These are phyloP conservation scores for Trichogramma pretiosum DNA, from an alignment of 1,140 invertebrate species.

Conservation along the genomic window DNA sequence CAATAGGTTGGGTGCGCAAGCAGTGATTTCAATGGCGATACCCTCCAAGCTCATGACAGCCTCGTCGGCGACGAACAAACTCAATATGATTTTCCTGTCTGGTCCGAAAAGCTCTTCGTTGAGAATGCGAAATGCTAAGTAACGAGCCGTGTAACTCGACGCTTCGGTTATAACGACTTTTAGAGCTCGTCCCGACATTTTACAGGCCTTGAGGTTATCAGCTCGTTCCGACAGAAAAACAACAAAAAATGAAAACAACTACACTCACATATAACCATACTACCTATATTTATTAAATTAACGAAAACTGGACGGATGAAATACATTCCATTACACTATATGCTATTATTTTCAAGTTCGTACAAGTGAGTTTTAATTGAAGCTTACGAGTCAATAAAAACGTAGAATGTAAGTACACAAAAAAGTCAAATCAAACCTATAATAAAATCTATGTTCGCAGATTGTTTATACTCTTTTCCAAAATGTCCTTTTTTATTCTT, in stretches of 20 bases:
- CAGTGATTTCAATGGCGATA: conserved; percentile 17
- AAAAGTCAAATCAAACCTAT: background rate
- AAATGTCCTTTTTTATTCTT: conserved; percentile 83
- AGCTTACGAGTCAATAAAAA: too few relatives aligned
- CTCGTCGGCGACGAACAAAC: conserved; percentile 4
- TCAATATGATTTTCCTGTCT: conserved; percentile 12
- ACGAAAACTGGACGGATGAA: too few relatives aligned
- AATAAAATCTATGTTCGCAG: conserved; percentile 53
- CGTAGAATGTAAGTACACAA: too few relatives aligned
- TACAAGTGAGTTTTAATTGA: too few relatives aligned
- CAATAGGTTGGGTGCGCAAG: conserved; percentile 11
- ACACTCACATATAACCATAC: too few relatives aligned
- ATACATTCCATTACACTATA: too few relatives aligned
- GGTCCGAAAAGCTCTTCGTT: conserved; percentile 15
- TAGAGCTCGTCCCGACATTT: too few relatives aligned
- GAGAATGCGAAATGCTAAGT: conserved; percentile 13
- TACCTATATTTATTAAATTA: too few relatives aligned
- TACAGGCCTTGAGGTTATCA: too few relatives aligned
- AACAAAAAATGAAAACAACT: too few relatives aligned
- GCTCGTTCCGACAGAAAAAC: too few relatives aligned
- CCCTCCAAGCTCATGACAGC: conserved; percentile 13
- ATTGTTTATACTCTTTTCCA: conserved; percentile 86
- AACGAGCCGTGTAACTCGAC: conserved; percentile 7
- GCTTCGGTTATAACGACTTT: conserved; percentile 19
- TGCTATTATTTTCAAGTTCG: too few relatives aligned